A percentile compares a stretch with the other conserved stretches of the same genome.
These are phyloP conservation scores for Leucania comma DNA, from an alignment of 2,888 invertebrate species.

Conservation along the genomic window DNA sequence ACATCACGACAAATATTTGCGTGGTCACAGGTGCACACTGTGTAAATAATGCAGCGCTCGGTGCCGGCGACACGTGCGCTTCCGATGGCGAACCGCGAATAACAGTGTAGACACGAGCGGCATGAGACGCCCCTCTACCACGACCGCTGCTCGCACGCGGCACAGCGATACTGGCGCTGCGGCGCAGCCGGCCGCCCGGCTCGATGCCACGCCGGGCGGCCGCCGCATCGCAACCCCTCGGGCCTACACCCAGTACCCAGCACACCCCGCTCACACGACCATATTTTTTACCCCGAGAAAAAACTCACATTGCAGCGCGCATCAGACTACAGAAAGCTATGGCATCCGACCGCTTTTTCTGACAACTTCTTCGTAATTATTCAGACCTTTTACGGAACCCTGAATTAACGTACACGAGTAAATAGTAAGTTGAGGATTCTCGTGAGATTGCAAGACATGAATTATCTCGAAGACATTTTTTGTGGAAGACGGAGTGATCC, in stretches of 20 bases:
- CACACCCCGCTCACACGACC: slow-evolving; percentile 66
- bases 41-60: slow-evolving; percentile 77
- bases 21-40: slow-evolving; percentile 85
- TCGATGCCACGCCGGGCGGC: slow-evolving; percentile 58
- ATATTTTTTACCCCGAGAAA: slow-evolving; percentile 74
- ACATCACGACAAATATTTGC: slow-evolving; percentile 87
- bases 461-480: slow-evolving; percentile 54
- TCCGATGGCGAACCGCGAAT: slow-evolving; percentile 85
- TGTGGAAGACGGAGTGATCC: slow-evolving; percentile 35
- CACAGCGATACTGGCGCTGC: slow-evolving; percentile 81
- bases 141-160: slow-evolving; percentile 85
- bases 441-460: slow-evolving; percentile 48
- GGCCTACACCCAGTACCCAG: slow-evolving; percentile 51
- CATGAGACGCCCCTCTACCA: slow-evolving; percentile 76
- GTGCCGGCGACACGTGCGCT: slow-evolving; percentile 86
- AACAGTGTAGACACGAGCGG: slow-evolving; percentile 76
- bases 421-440: slow-evolving; percentile 68
- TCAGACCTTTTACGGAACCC: slow-evolving; percentile 84
- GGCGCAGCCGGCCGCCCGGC: slow-evolving; percentile 71
- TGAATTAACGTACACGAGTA: slow-evolving; percentile 79
- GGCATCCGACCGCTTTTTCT: slow-evolving; percentile 84
- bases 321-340: slow-evolving; percentile 70
- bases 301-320: slow-evolving; percentile 68
- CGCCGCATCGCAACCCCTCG: slow-evolving; percentile 79
- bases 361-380: slow-evolving; percentile 77